phyloP scores from a whole-genome alignment of 2,113 vertebrate species.

The Python bivittatus region DNA sequence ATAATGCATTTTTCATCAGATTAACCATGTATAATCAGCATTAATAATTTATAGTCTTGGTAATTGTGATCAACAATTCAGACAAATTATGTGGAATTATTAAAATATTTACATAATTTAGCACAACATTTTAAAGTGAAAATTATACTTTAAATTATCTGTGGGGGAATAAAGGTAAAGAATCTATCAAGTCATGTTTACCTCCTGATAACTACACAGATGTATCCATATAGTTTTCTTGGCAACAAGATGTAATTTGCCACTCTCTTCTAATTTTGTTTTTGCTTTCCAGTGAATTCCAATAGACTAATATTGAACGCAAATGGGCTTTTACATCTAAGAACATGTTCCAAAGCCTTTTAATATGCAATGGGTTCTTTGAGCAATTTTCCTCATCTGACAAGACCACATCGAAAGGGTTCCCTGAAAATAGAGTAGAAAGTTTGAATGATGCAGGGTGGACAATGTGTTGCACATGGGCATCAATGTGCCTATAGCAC shows the following conservation, averaged over 20 bases:
- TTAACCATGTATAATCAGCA: neutral
- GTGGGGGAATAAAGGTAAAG: neutral
- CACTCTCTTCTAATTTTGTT: no score
- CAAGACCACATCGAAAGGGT: neutral
- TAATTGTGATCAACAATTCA: neutral
- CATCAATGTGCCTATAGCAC: no score
- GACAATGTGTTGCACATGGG: no score
- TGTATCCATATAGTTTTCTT: neutral
- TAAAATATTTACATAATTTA: neutral
- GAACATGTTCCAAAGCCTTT: neutral
- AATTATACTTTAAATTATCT: no score
- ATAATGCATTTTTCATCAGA: neutral
- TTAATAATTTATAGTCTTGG: neutral
- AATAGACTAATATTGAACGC: neutral
- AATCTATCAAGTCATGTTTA: no score
- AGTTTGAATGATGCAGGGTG: neutral
- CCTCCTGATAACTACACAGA: no score
- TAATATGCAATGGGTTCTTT: neutral
- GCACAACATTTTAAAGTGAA: neutral
- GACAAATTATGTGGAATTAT: neutral
- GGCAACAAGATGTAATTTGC: neutral
- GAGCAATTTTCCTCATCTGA: neutral
- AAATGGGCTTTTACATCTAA: neutral
- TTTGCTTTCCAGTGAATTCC: no score
- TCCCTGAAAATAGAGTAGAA: neutral